Conservation (phyloP, 2,113 vertebrate genomes). For the Leptocoma aspasia region DNA sequence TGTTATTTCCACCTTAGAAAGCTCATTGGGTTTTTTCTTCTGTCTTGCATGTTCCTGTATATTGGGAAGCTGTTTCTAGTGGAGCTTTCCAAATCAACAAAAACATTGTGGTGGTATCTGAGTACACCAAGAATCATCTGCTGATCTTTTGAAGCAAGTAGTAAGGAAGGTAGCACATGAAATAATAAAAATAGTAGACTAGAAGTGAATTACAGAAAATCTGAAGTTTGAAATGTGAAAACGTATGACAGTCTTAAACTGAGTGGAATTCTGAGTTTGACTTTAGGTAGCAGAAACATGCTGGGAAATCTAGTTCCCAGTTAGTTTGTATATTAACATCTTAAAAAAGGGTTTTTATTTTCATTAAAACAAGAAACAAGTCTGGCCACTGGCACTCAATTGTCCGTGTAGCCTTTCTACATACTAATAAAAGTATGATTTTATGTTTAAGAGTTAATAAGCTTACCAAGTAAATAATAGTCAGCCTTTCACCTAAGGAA, state of each 20-base stretch:
- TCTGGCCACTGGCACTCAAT: background rate
- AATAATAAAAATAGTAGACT: background rate
- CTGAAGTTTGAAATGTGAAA: background rate
- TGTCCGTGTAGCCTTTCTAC: background rate
- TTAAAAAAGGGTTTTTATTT: background rate
- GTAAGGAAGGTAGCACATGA: background rate
- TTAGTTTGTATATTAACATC: background rate
- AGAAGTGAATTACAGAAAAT: background rate
- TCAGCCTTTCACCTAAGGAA: background rate
- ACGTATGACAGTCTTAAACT: background rate
- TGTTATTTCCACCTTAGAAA: background rate
- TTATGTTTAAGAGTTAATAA: background rate
- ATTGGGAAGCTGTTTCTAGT: background rate
- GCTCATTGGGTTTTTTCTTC: background rate
- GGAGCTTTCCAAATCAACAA: background rate
- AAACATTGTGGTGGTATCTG: background rate
- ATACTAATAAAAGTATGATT: background rate
- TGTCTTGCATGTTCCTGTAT: background rate
- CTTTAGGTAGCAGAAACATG: background rate
- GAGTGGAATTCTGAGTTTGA: background rate
- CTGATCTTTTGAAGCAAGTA: background rate
- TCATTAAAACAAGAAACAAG: background rate
- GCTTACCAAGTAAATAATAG: background rate
- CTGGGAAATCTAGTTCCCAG: background rate
- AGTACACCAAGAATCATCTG: background rate